phyloP scores from a whole-genome alignment of 2,797 vertebrate species.

The Pseudochirops cupreus region DNA sequence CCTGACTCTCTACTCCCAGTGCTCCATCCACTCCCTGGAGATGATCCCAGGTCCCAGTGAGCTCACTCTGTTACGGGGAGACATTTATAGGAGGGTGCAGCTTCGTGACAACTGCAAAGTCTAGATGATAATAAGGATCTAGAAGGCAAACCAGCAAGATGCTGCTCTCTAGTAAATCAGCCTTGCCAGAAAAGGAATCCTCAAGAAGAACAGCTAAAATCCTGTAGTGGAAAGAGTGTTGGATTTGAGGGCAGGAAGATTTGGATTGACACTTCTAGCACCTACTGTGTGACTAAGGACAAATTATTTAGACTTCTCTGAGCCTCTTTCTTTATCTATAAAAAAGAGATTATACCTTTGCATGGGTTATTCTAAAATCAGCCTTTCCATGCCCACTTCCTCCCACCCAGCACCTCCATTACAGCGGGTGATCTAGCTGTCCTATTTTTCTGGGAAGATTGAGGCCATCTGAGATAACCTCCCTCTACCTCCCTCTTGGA shows the following conservation, averaged over 20 bases:
- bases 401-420: neutral
- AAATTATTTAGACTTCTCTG: neutral
- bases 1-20: neutral
- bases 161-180: neutral
- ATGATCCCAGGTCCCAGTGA: neutral
- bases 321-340: neutral
- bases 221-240: neutral
- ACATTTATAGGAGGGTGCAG: neutral
- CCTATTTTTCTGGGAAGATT: neutral
- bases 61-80: neutral
- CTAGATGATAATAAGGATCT: neutral
- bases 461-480: neutral
- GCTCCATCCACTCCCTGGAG: neutral
- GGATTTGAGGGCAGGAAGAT: neutral
- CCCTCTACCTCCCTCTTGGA: neutral
- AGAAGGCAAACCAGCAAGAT: neutral
- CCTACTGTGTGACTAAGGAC: neutral
- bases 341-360: neutral
- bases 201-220: neutral
- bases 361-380: neutral
- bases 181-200: neutral
- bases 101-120: neutral
- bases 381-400: neutral
- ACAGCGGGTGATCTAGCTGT: neutral
- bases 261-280: neutral